Evolutionary conservation across 2,113 vertebrate species (phyloP), one percentile per base, ranked within the genome.

Genomic region (Oryzias melastigma): DNA sequence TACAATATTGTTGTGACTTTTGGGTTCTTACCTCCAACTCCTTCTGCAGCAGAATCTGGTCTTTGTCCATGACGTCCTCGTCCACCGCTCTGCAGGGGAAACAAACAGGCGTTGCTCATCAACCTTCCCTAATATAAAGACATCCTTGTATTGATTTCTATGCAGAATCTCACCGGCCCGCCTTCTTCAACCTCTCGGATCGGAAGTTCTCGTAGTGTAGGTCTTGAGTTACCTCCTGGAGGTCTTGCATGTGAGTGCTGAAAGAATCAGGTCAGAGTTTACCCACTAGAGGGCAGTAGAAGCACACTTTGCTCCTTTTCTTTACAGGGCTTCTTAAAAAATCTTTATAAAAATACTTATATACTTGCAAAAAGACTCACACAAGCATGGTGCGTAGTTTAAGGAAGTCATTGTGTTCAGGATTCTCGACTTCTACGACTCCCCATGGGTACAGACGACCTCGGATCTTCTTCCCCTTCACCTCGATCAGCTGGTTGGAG

Each of bases 341-440:
- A n/a, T n/a, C n/a, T n/a, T n/a, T n/a, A n/a, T n/a, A n/a, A n/a
- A n/a, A n/a, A n/a, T n/a, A n/a, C n/a, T n/a, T n/a, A n/a, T n/a
- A n/a, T n/a, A n/a, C n/a, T n/a, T n/a, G n/a, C n/a, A n/a, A n/a
- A n/a, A n/a, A n/a, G 58, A 94, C 93, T 93, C 83, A 95, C 94
- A 95, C 93, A 54, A 94, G 88, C 93, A 94, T 94, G 57, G 93
- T 93, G 62, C 92, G 92, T 41, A 95, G 81, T 64, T 94, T 95
- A 46, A 95, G 93, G 87, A 97, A 97, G 88, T 96, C 95, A 16
- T 97, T 97, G 84, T 96, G 95, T 60, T 97, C 94, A 0, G 95
- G 95, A 72, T 96, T 96, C 82, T 97, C 95, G 77, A 95, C 93
- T 78, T 94, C 94, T 49, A 93, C 89, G 19, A 94, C 92, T 35